Base-by-base conservation (phyloP, 2,888 invertebrate genomes). In the Oligia latruncula region DNA sequence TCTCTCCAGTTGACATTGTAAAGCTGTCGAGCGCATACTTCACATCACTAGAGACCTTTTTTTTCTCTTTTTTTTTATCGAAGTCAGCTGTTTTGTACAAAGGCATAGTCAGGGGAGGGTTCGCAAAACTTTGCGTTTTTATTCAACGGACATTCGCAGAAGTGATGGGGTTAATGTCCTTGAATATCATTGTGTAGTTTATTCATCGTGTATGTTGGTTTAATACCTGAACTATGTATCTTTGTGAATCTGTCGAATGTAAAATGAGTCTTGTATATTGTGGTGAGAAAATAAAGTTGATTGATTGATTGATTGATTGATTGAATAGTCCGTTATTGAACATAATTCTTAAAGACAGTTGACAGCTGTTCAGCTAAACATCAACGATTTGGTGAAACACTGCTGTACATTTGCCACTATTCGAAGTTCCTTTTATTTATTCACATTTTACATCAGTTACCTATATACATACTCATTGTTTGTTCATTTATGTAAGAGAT, bases 1-100 rank as follows among this genome's bases (percentile, higher is more conserved):
- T 76, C 80, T 88, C 79, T 72, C 67, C 68, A n/a, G 46, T n/a
- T 78, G 76, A 80, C 79, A 86, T 87, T 86, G 72, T 86, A 62
- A 72, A 78, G 71, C 71, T 67, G 29, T 80, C 74, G 79, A 80
- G 78, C 55, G 71, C 60, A 71, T 40, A 70, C 78, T 84, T 82
- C 84, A 71, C 80, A 78, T 80, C 77, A 72, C 40, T 77, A 64
- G 67, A 35, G 20, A 20, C 58, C 40, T 58, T 77, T 23, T 77
- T 23, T 65, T 29, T 46, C 11, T 11, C 52, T 73, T 52, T 52
- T 71, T 68, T 65, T 77, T 71, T 67, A 23, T 71, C 62, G 58
- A 64, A 55, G 64, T 68, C 77, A 74, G 77, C 77, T 68, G 52
- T 84, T 85, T 76, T 20, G 35, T n/a, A 70, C 74, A 66, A 62